Conservation (phyloP, 2,113 vertebrate species). For the Grus americana region DNA sequence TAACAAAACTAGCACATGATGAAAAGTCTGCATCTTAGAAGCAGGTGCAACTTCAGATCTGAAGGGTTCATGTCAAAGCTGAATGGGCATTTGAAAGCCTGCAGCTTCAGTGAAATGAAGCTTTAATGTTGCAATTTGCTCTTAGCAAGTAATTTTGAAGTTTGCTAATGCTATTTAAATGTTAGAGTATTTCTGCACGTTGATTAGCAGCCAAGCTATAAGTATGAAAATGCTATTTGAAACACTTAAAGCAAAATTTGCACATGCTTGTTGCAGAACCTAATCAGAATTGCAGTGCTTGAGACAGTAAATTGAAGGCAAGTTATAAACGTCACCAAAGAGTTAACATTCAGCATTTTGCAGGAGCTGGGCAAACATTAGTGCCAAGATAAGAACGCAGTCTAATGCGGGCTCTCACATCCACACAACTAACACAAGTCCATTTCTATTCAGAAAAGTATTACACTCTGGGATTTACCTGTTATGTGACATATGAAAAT, state of each 20-base stretch:
- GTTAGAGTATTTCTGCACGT: background rate
- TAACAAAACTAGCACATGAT: background rate
- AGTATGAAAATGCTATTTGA: conserved; percentile 1
- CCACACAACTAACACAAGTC: background rate
- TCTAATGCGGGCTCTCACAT: background rate
- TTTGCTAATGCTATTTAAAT: background rate
- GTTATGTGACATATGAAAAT: background rate
- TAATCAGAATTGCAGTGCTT: background rate
- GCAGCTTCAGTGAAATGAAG: background rate
- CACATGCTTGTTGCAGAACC: background rate
- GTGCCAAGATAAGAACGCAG: background rate
- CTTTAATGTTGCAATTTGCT: background rate
- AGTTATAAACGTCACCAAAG: background rate
- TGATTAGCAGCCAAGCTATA: background rate
- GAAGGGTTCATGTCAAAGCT: background rate
- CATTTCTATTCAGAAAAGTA: background rate
- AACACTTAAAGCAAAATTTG: background rate
- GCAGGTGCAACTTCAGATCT: background rate
- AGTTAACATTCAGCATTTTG: background rate
- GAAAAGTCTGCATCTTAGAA: background rate
- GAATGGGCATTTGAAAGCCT: background rate
- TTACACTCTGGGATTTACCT: background rate
- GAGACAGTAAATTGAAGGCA: background rate
- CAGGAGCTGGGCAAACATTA: background rate
- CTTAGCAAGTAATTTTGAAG: background rate